phyloP scores from a whole-genome alignment of 2,113 vertebrate species.

The Gnathonemus longibarbis region DNA sequence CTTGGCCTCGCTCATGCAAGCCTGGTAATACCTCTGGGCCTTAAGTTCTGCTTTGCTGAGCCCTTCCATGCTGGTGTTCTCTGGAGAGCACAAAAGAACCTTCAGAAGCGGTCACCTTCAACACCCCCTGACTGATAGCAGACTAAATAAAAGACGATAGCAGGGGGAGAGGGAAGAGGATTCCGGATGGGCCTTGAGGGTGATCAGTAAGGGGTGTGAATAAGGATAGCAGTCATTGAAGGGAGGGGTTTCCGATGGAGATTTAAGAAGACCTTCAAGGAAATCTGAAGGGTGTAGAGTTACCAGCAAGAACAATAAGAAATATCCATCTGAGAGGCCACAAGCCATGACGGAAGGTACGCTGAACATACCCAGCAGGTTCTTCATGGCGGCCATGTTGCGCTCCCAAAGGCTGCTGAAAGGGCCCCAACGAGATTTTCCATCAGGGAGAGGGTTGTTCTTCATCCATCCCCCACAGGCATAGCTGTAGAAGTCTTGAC shows the following conservation, averaged over 20 bases:
- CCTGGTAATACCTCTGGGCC: slow-evolving; percentile 81
- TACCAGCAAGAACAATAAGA: background rate
- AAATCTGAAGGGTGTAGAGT: background rate
- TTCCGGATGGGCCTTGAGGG: background rate
- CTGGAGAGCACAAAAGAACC: slow-evolving; percentile 46
- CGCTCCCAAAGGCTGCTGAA: slow-evolving; percentile 94
- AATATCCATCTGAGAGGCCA: background rate
- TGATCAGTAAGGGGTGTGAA: background rate
- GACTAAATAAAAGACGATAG: background rate
- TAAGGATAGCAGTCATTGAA: background rate
- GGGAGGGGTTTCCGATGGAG: background rate
- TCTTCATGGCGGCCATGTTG: slow-evolving; percentile 91
- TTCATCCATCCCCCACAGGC: slow-evolving; percentile 92
- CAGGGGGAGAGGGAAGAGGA: background rate
- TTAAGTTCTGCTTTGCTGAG: slow-evolving; percentile 79
- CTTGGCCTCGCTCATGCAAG: slow-evolving; percentile 90
- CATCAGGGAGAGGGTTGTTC: slow-evolving; percentile 82
- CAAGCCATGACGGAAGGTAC: background rate
- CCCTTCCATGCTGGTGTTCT: slow-evolving; percentile 71
- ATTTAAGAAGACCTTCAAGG: background rate
- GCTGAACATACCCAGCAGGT: slow-evolving; percentile 69
- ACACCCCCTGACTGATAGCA: background rate
- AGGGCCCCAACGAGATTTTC: slow-evolving; percentile 88
- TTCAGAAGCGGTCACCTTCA: background rate
- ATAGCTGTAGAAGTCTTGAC: slow-evolving; percentile 86